Base-by-base conservation (phyloP, 2,113 vertebrate genomes). In the Caloenas nicobarica region DNA sequence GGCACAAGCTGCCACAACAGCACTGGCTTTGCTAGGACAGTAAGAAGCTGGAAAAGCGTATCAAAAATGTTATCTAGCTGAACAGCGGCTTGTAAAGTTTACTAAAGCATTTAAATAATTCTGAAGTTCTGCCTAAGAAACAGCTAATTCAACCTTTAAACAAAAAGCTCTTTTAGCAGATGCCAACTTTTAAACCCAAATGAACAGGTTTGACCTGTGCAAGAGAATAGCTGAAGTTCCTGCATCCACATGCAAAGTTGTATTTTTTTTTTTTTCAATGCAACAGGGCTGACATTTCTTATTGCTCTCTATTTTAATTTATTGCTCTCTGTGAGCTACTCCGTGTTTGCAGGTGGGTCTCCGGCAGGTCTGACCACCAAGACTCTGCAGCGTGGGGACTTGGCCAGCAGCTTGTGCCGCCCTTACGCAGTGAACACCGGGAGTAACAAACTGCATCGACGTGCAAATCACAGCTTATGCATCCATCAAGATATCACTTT, bases 401-500 rank as follows among this genome's bases (percentile, higher is more conserved):
- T 1, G 3, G 54, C 48, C 34, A 1, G 7, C 44, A 31, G 48
- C 17, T 38, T 11, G 50, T 22, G 13, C 48, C 0, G 1, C 44
- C 36, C 71, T 61, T 15, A 3, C 10, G 15, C 46, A 12, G 53
- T 12, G 4, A 58, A 6, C 8, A 3, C n/a, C 78, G 16, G 46
- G n/a, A 69, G 38, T 36, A 53, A 86, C 53, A 66, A 68, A 92
- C 40, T 1, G 42, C 56, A 73, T 4, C n/a, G 79, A 95, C 56
- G 2, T 26, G 56, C 62, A 74, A 91, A 42, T 2, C 83, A 3
- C 1, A 0, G 19, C 34, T 91, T 86, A 61, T 93, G 95, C 97
- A 94, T 97, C 96, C 90, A 84, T 97, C 96, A 96, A 96, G 96
- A 84, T 95, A 96, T 46, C 88, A 94, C 97, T 98, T 97, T 98